These are phyloP conservation scores for Rhynchonema sp. DNA, from an alignment of 2,888 invertebrate species.

Conservation along the genomic window DNA sequence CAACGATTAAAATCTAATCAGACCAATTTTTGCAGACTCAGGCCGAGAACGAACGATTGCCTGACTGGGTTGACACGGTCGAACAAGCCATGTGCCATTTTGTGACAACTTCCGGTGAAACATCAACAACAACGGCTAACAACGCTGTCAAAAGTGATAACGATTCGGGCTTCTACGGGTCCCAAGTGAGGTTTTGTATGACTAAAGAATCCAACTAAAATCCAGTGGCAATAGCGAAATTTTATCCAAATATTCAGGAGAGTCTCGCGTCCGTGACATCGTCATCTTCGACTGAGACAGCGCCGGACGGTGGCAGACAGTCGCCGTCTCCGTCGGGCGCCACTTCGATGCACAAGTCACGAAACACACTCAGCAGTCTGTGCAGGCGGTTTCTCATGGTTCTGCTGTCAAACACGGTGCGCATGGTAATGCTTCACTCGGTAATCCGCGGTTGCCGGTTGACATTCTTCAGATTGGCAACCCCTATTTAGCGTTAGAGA, in stretches of 20 bases:
- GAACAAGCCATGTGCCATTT: slow-evolving; percentile 25
- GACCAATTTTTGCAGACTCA: no score
- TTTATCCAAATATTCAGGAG: no score
- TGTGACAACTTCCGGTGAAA: neutral
- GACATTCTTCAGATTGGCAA: no score
- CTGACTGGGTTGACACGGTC: slow-evolving; percentile 18
- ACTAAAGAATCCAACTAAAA: neutral
- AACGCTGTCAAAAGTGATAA: neutral
- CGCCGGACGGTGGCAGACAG: neutral
- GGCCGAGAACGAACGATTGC: slow-evolving; percentile 10
- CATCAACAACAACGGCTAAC: neutral
- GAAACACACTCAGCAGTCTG: slow-evolving; percentile 22
- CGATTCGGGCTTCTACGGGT: neutral
- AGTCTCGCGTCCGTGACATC: neutral
- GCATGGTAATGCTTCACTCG: slow-evolving; percentile 1
- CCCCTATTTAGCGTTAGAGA: no score
- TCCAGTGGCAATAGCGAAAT: no score
- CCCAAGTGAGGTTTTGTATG: neutral
- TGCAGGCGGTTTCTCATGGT: slow-evolving; percentile 26
- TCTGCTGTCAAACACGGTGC: slow-evolving; percentile 19
- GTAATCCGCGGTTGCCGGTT: no score
- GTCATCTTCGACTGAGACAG: neutral
- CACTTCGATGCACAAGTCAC: slow-evolving; percentile 9
- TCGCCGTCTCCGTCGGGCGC: neutral
- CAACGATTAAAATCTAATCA: no score